Base-by-base conservation (phyloP, 2,888 invertebrate species). In the Pogonocherus hispidulus region DNA sequence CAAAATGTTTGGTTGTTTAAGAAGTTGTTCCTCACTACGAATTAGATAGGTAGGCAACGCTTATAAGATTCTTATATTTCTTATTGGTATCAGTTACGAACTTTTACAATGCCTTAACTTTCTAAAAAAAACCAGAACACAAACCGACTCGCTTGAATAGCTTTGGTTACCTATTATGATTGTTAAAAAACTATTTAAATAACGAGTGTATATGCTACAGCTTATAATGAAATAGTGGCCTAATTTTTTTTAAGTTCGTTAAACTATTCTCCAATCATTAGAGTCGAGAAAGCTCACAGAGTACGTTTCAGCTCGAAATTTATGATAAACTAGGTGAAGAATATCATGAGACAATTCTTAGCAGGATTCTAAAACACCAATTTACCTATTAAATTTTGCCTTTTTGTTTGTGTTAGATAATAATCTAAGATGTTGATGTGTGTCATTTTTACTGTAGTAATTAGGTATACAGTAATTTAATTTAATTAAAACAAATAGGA, bases 1-100 rank as follows among this genome's bases (percentile, higher is more conserved):
- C 18, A 69, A 66, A 66, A 70, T 72, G 71, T 63, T 69, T 54
- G 52, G 59, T 63, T 52, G 66, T 16, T 68, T 57, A 57, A 59
- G 66, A 59, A 67, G 65, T 49, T 41, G 51, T 59, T 60, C 49
- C 60, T 54, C 66, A 35, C 69, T 67, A 37, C 64, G 67, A 35
- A 41, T 70, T 23, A 66, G 60, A 72, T 72, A 72, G 72, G 69
- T 71, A 63, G 69, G 67, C 14, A 8, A 8, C 3, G 27, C 8
- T 27, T 27, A 8, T 27, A 27, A 3, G 27, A 27, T 27, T 27
- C 27, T 5, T 8, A n/a, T n/a, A n/a, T n/a, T n/a, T n/a, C n/a
- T n/a, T n/a, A n/a, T n/a, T n/a, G n/a, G n/a, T n/a, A n/a, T n/a
- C n/a, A n/a, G n/a, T n/a, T n/a, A 2, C 16, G 14, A 2, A 11